Evolutionary conservation across 2,113 vertebrate species (phyloP).

Genomic region (Ammospiza nelsoni): DNA sequence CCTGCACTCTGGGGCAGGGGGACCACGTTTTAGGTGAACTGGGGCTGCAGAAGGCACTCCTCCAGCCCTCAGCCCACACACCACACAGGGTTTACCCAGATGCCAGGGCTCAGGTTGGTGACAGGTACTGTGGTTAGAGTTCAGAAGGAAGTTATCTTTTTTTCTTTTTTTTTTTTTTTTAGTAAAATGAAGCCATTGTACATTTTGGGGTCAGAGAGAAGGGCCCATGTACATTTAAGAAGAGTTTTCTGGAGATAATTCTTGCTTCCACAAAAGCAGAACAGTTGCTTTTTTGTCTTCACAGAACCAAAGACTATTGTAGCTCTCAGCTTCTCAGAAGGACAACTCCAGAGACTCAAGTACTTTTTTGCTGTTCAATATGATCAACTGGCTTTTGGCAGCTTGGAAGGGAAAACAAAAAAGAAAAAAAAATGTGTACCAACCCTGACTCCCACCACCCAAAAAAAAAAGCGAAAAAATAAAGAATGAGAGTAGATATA

Average conservation of each 20-base stretch:
- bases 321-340: not conserved
- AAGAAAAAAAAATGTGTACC: rapidly evolving
- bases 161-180: not conserved
- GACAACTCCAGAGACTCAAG: not conserved
- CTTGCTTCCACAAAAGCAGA: constrained; percentile 4
- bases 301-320: not conserved
- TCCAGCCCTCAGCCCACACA: not conserved
- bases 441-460: rapidly evolving
- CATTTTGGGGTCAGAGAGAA: not conserved
- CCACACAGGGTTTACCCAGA: not conserved
- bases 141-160: not conserved
- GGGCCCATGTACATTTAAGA: not conserved
- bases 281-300: constrained; percentile 52
- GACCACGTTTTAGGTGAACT: not conserved
- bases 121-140: not conserved
- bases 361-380: not conserved
- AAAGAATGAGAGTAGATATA: not conserved
- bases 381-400: not conserved
- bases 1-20: not conserved
- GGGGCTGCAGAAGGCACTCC: not conserved
- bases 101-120: not conserved
- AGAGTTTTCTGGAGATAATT: constrained; percentile 9
- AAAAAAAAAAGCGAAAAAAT: too few relatives aligned
- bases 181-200: constrained; percentile 19
- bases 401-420: not conserved